Conservation (phyloP, 2,113 vertebrate species). For the Oreochromis tanganicae region DNA sequence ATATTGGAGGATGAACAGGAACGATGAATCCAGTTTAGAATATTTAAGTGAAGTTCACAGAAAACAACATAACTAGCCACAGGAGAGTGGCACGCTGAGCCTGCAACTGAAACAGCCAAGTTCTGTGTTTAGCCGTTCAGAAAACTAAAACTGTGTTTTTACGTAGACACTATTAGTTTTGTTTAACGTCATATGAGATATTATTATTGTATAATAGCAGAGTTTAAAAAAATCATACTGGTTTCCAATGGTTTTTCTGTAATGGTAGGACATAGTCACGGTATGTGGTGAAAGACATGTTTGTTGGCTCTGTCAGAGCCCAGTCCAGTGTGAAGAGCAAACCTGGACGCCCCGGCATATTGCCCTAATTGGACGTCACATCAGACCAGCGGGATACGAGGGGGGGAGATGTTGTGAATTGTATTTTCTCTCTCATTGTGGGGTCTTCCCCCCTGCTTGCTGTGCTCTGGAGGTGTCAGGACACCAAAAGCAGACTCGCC, state of each 20-base stretch:
- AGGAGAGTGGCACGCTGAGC: slow-evolving; percentile 45
- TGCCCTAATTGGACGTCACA: slow-evolving; percentile 40
- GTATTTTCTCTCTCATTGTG: slow-evolving; percentile 62
- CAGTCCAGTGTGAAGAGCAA: slow-evolving; percentile 7
- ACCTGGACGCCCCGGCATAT: background rate
- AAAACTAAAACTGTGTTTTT: slow-evolving; percentile 5
- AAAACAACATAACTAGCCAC: slow-evolving; percentile 72
- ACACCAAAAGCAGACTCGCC: slow-evolving; percentile 42
- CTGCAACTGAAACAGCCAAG: slow-evolving; percentile 25
- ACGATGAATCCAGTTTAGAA: slow-evolving; percentile 66
- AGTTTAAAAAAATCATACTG: background rate
- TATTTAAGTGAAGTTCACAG: slow-evolving; percentile 57
- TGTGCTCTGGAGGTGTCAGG: slow-evolving; percentile 51
- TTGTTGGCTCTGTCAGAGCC: slow-evolving; percentile 14
- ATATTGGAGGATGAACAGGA: slow-evolving; percentile 60
- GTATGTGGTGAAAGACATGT: background rate
- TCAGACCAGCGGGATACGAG: slow-evolving; percentile 46
- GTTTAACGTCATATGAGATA: background rate
- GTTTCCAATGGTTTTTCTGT: background rate
- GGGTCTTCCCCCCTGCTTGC: slow-evolving; percentile 52
- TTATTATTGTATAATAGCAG: background rate
- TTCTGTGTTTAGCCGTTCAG: slow-evolving; percentile 18
- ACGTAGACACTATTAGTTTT: background rate
- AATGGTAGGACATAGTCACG: background rate
- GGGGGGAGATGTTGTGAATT: slow-evolving; percentile 45